Conservation (phyloP, 2,113 vertebrate genomes). For the Poeciliopsis turrubarensis region DNA sequence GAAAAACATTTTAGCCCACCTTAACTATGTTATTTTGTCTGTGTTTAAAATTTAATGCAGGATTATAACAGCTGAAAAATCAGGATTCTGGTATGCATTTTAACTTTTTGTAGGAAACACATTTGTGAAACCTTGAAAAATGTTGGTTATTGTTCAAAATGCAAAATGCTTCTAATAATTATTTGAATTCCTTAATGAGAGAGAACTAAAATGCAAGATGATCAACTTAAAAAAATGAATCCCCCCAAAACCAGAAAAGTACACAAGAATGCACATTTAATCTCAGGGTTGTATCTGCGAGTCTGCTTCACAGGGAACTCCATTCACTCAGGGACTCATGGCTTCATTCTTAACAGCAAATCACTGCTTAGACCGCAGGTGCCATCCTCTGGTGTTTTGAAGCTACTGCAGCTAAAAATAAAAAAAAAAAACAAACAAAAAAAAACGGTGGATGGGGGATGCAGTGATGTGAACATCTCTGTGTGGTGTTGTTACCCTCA, state of each 20-base stretch:
- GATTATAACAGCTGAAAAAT: no score
- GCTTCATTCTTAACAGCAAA: not conserved
- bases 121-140: no score
- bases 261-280: not conserved
- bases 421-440: constrained; percentile 11
- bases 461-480: constrained; percentile 1
- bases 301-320: not conserved
- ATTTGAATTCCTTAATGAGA: no score
- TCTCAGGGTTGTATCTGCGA: not conserved
- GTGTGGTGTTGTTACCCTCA: constrained; percentile 28
- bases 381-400: constrained; percentile 68
- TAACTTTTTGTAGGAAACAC: no score
- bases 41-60: no score
- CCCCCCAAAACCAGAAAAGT: no score
- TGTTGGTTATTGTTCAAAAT: no score
- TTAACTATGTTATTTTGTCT: not conserved
- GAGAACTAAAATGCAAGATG: no score
- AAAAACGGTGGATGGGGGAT: constrained; percentile 7
- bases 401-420: constrained; percentile 30
- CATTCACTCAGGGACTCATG: not conserved
- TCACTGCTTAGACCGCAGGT: constrained; percentile 58
- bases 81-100: no score
- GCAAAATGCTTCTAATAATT: no score
- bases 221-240: not conserved
- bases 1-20: not conserved